Percentiles rank a stretch among this genome's conserved stretches.
phyloP scores from a whole-genome alignment of 1,140 invertebrate species.

The Diorhabda carinulata region DNA sequence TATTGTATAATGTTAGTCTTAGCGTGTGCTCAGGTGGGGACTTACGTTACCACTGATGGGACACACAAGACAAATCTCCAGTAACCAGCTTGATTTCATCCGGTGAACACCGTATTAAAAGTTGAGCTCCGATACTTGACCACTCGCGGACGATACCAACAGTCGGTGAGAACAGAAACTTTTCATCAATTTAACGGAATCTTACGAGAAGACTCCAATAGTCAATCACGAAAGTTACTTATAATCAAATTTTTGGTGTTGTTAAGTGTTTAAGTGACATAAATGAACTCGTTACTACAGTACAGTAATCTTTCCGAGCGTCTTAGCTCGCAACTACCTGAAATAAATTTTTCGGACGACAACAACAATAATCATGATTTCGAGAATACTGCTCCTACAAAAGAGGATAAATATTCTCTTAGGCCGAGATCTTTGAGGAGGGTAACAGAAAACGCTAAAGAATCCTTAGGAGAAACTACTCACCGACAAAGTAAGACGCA shows the following conservation, averaged over 20 bases:
- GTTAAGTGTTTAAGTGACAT: neutral
- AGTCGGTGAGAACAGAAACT: neutral
- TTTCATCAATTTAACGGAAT: neutral
- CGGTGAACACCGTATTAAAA: neutral
- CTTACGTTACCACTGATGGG: slow-evolving; percentile 1
- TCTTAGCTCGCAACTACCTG: neutral
- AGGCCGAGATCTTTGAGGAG: slow-evolving; percentile 41
- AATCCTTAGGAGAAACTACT: slow-evolving; percentile 10
- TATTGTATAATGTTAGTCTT: slow-evolving; percentile 3
- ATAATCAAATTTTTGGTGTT: no score
- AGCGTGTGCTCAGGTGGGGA: slow-evolving; percentile 1
- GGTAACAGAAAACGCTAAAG: slow-evolving; percentile 30
- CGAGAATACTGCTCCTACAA: slow-evolving; percentile 23
- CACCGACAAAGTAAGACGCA: slow-evolving; percentile 25
- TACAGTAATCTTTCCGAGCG: neutral
- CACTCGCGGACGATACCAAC: neutral
- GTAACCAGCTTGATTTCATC: neutral
- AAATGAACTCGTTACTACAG: neutral
- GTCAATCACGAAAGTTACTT: no score
- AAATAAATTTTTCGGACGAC: neutral
- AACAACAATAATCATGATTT: slow-evolving; percentile 39
- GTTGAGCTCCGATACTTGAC: neutral
- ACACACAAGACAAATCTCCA: neutral
- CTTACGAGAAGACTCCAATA: no score
- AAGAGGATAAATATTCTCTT: slow-evolving; percentile 45